Percentiles rank a stretch among this genome's conserved stretches.
phyloP scores from a whole-genome alignment of 2,113 vertebrate species.

The Clarias gariepinus region DNA sequence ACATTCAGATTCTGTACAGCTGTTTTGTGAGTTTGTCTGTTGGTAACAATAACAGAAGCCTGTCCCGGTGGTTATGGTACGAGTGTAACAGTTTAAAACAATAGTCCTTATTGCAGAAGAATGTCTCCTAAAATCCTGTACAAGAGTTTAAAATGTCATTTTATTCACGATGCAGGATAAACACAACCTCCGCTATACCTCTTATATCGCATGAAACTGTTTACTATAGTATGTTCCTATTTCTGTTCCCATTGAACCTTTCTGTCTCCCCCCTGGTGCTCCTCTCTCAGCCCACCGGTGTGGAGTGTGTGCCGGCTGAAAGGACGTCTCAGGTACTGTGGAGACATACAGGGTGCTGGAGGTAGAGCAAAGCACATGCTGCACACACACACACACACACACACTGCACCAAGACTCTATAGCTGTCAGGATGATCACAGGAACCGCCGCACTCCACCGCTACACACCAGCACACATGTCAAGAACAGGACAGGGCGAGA shows the following conservation, averaged over 20 bases:
- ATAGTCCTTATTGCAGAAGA: not conserved
- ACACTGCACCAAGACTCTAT: slow-evolving; percentile 22
- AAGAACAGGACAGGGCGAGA: not conserved
- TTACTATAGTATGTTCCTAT: not conserved
- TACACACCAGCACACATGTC: slow-evolving; percentile 47
- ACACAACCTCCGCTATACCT: not conserved
- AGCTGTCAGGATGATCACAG: slow-evolving; percentile 44
- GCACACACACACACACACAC: not conserved
- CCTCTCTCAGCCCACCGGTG: slow-evolving; percentile 3
- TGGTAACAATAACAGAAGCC: not conserved
- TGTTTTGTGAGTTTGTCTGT: not conserved
- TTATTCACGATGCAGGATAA: not conserved
- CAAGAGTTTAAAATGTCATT: not conserved
- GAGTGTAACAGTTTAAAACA: not conserved
- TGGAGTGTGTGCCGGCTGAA: slow-evolving; percentile 16
- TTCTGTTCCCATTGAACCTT: slow-evolving; percentile 2
- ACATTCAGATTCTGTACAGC: not conserved
- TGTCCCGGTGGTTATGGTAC: not conserved
- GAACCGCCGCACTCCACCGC: not conserved
- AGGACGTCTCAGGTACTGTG: not conserved
- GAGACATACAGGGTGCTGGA: slow-evolving; percentile 28
- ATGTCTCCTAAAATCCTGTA: not conserved
- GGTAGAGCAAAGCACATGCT: not conserved
- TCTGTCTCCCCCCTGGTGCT: not conserved
- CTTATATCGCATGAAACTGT: not conserved